A percentile compares a stretch with the other conserved stretches of the same genome.
Conservation (phyloP, 1,140 invertebrate species). For the Copidosoma floridanum region DNA sequence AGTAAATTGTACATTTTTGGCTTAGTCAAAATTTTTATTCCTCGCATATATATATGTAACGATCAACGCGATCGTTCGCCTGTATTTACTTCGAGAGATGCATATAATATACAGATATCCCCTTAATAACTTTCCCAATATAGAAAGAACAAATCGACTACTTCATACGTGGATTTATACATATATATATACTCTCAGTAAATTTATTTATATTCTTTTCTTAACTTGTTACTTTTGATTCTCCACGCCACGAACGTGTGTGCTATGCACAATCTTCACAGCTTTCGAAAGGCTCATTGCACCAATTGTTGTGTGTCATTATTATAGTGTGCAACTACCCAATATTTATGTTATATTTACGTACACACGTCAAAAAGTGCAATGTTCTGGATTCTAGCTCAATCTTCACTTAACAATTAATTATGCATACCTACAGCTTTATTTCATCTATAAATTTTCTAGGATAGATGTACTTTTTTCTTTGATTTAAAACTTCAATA, state of each 20-base stretch:
- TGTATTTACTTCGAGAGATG: no score
- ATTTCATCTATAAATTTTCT: constrained; percentile 22
- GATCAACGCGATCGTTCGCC: no score
- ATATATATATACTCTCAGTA: no score
- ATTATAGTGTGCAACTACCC: no score
- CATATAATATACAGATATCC: no score
- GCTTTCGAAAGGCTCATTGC: constrained; percentile 30
- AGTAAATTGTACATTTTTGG: constrained; percentile 26
- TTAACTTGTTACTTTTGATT: not conserved
- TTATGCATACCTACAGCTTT: no score
- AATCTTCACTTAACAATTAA: constrained; percentile 17
- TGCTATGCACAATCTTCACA: constrained; percentile 29
- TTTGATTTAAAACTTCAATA: constrained; percentile 11
- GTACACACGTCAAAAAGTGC: constrained; percentile 21
- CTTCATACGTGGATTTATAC: no score
- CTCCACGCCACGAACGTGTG: no score
- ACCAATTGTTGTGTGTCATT: constrained; percentile 10
- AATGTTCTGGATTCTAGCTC: constrained; percentile 25
- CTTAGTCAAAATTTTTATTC: constrained; percentile 20
- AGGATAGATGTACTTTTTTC: constrained; percentile 7
- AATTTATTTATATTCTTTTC: constrained; percentile 13
- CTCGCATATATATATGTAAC: no score
- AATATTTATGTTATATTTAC: no score
- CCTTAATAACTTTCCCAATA: no score
- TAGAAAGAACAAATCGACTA: no score